Base-by-base conservation (phyloP, 2,113 vertebrate species). In the rat (Rattus norvegicus) region DNA sequence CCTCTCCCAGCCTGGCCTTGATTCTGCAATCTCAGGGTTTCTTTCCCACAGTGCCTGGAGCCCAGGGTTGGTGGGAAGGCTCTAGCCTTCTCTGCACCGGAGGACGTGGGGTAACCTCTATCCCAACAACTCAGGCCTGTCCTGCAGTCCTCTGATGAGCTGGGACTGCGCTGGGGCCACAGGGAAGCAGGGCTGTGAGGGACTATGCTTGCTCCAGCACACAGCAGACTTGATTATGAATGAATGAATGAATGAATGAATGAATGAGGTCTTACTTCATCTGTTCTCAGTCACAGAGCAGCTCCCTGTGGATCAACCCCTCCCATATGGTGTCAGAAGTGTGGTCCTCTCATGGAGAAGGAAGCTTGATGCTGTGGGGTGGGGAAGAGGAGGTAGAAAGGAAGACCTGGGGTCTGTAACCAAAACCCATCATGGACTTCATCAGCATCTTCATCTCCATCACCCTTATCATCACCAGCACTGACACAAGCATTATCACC, bases 21-120 rank as follows among this genome's bases (percentile, higher is more conserved):
- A 83, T 17, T 4, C 2, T 2, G 24, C 20, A 14, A 3, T 17
- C 73, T 43, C 54, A 30, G 0, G 0, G 52, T 80, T 87, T 39
- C 87, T 80, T 87, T 92, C 97, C 92, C 97, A 61, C 88, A 84
- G 92, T 12, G 47, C 5, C 33, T 13, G 0, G 75, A 70, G 85
- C 56, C 11, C 0, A 5, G 59, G 5, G 0, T 52, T 13, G 9
- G 2, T 4, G 49, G 87, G 77, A 85, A 80, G 63, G 0, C 0
- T 17, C 20, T 2, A 52, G 92, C 91, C 1, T 28, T 14, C 84
- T 59, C 84, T 47, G n/a, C n/a, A 0, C 72, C 69, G 16, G 49
- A 19, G n/a, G 39, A n/a, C 0, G 0, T 5, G 6, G 65, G 10
- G 59, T 36, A 72, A 24, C 24, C 49, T 61, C 69, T 67, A 22